Evolutionary conservation across 1,140 invertebrate species (phyloP), one percentile per base, ranked within the genome.

Genomic region (Penaeus japonicus): DNA sequence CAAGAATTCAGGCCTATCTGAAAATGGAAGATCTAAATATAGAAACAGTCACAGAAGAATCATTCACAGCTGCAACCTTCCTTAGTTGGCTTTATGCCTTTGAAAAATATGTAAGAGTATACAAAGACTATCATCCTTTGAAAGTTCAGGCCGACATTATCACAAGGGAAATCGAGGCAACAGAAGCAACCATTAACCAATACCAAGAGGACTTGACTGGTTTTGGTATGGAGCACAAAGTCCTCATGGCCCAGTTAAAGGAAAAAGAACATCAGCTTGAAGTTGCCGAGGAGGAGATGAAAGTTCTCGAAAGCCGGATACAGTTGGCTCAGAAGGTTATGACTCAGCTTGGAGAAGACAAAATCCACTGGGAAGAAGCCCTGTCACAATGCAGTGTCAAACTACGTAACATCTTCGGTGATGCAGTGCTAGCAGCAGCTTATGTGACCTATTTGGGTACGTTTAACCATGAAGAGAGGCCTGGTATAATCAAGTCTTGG

Each of bases 111-210:
- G 90, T 86, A 17, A 62, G 87, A n/a, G 84, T 90, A 2, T 90
- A 90, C 32, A 87, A 89, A 73, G 90, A 90, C 54, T 90, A 89
- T 35, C 87, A 90, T 30, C 89, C 90, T 24, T 82, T 90, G 53
- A 89, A 90, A 54, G 59, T 90, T 22, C 90, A 90, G 89, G 90
- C 90, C 24, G 90, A 90, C 54, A 83, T 85, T 24, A 90, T 90
- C 24, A 80, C 70, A n/a, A 89, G 86, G 62, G 90, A 90, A 32
- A 85, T 90, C 15, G 80, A 90, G n/a, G 85, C 85, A 55, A 90
- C 90, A 2, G 84, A 89, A 17, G 53, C 75, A 18, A 73, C 80
- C 39, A 90, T 90, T 62, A 89, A 65, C 20, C 77, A 81, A n/a
- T 86, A 90, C n/a, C 79, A 89, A 57, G 54, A 85, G 12, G 87